phyloP scores from a whole-genome alignment of 1,140 invertebrate genomes.

The Ladona fulva region DNA sequence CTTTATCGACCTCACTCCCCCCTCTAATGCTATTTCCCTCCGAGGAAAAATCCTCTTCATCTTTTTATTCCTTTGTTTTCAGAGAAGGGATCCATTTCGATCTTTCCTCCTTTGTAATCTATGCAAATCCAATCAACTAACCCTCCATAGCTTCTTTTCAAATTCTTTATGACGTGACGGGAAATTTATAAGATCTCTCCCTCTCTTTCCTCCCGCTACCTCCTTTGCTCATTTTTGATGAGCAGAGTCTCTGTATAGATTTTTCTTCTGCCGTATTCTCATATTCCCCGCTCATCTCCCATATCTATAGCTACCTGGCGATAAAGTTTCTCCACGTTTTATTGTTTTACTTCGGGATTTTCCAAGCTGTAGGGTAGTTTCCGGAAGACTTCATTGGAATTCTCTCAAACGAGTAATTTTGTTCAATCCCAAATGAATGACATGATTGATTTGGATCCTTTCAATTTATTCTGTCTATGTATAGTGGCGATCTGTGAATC shows the following conservation, averaged over 20 bases:
- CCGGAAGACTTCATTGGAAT: no score
- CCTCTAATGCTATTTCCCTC: background rate
- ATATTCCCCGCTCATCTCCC: no score
- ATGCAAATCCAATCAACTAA: constrained; percentile 2
- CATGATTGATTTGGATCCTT: no score
- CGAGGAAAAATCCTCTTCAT: background rate
- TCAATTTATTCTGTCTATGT: no score
- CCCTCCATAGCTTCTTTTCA: constrained; percentile 5
- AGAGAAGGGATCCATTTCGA: background rate
- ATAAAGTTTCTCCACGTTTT: no score
- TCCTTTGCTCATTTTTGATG: background rate
- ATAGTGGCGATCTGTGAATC: no score
- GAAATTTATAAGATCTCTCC: background rate
- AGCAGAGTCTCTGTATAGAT: background rate
- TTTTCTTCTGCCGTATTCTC: background rate
- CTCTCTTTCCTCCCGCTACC: background rate
- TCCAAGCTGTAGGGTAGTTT: no score
- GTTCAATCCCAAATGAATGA: no score
- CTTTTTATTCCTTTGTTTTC: background rate
- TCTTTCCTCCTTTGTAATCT: background rate
- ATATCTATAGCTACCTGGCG: no score
- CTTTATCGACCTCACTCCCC: background rate
- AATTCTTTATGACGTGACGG: constrained; percentile 5
- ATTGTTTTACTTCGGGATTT: no score
- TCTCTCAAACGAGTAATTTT: no score